phyloP scores from a whole-genome alignment of 2,888 invertebrate species.

The Epistrophe grossulariae region DNA sequence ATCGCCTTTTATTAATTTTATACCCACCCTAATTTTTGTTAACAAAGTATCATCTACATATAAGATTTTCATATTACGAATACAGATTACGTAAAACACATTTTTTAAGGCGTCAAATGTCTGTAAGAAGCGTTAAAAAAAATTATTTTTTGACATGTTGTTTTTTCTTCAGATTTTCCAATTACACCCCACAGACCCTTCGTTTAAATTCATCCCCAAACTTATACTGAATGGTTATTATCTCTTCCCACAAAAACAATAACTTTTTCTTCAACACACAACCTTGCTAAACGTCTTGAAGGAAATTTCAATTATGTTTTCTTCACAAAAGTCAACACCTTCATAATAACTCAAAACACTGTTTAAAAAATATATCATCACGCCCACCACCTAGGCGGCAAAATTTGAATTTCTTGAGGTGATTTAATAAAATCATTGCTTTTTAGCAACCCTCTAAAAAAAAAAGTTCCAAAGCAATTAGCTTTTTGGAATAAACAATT shows the following conservation, averaged over 20 bases:
- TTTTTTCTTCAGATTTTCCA: neutral
- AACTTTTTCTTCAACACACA: neutral
- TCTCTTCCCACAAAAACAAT: neutral
- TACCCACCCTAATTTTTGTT: too few relatives aligned
- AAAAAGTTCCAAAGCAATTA: conserved; percentile 61
- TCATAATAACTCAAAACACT: conserved; percentile 57
- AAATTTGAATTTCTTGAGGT: conserved; percentile 69
- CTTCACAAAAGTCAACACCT: conserved; percentile 48
- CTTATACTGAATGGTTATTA: neutral
- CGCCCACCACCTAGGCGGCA: conserved; percentile 16
- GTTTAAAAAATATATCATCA: conserved; percentile 25
- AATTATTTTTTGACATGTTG: too few relatives aligned
- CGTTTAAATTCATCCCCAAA: neutral
- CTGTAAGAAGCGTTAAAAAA: too few relatives aligned
- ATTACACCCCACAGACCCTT: neutral
- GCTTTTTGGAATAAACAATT: conserved; percentile 64
- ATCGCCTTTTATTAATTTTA: too few relatives aligned
- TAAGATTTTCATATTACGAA: too few relatives aligned
- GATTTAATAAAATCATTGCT: conserved; percentile 65
- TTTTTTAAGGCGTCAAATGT: too few relatives aligned
- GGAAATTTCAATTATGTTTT: conserved; percentile 60
- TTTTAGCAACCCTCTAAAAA: neutral
- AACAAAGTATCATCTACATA: too few relatives aligned
- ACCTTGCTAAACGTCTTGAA: neutral
- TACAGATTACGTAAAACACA: too few relatives aligned